A percentile compares a stretch with the other conserved stretches of the same genome.
phyloP scores from a whole-genome alignment of 2,113 vertebrate genomes.

The Vidua macroura region DNA sequence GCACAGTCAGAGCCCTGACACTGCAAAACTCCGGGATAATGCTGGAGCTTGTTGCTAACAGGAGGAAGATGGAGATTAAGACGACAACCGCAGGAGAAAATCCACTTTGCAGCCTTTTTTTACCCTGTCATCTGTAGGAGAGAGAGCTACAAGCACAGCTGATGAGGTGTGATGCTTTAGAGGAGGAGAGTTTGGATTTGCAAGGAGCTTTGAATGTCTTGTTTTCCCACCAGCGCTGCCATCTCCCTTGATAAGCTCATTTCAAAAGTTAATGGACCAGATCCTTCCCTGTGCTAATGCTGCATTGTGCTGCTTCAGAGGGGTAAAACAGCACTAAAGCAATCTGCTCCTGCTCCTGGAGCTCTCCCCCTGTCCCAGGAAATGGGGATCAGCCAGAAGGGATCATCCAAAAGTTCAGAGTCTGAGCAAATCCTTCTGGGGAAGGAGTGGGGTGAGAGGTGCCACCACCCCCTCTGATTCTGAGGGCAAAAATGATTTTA shows the following conservation, averaged over 20 bases:
- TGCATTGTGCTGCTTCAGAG: neutral
- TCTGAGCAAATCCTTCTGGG: neutral
- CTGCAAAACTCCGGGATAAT: neutral
- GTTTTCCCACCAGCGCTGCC: neutral
- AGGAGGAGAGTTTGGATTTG: neutral
- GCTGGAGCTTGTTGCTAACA: neutral
- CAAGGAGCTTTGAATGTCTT: neutral
- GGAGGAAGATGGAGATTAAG: neutral
- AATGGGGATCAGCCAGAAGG: neutral
- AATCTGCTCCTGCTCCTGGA: neutral
- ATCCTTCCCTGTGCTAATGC: neutral
- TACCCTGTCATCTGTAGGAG: neutral
- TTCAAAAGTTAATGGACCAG: slow-evolving; percentile 23
- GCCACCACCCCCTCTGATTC: neutral
- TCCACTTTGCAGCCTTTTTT: slow-evolving; percentile 10
- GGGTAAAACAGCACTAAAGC: neutral
- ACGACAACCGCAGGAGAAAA: neutral
- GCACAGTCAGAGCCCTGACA: neutral
- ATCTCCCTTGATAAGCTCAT: slow-evolving; percentile 7
- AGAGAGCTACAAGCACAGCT: neutral
- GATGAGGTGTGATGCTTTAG: neutral
- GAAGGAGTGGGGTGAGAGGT: neutral
- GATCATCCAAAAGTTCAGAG: neutral
- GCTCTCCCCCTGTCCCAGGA: neutral
- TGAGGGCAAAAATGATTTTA: neutral